A percentile compares a stretch with the other conserved stretches of the same genome.
Conservation (phyloP, 2,888 invertebrate genomes). For the Lasioglossum lativentre region DNA sequence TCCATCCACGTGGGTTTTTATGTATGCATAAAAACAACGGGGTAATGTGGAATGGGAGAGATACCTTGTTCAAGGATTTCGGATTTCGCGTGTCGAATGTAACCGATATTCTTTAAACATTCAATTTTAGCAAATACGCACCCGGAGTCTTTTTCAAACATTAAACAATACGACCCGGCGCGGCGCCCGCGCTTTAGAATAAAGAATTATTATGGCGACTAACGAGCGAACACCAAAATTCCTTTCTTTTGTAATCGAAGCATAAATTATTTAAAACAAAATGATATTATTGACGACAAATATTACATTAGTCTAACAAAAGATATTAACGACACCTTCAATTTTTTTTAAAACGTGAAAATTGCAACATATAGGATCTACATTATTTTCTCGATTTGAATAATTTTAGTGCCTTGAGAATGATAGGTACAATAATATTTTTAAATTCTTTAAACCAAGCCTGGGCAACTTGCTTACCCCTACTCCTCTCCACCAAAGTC, state of each 20-base stretch:
- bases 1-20: constrained; percentile 44
- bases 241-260: background rate
- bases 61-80: constrained; percentile 22
- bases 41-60: constrained; percentile 5
- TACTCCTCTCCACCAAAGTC: too few species aligned
- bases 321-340: background rate
- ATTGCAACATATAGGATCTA: too few species aligned
- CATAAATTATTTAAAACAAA: background rate
- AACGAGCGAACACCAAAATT: background rate
- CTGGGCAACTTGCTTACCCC: too few species aligned
- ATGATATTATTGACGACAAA: background rate
- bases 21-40: constrained; percentile 28
- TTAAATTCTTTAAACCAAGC: too few species aligned
- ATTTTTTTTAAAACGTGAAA: background rate
- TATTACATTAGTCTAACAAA: background rate
- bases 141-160: background rate
- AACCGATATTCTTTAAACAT: constrained; percentile 8
- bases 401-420: too few species aligned
- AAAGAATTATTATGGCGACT: background rate
- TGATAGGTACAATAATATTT: too few species aligned
- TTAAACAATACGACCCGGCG: background rate
- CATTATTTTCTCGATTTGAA: too few species aligned
- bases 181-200: background rate
- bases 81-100: background rate
- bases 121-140: background rate